phyloP scores from a whole-genome alignment of 2,113 vertebrate genomes.

The Vireo altiloquus region DNA sequence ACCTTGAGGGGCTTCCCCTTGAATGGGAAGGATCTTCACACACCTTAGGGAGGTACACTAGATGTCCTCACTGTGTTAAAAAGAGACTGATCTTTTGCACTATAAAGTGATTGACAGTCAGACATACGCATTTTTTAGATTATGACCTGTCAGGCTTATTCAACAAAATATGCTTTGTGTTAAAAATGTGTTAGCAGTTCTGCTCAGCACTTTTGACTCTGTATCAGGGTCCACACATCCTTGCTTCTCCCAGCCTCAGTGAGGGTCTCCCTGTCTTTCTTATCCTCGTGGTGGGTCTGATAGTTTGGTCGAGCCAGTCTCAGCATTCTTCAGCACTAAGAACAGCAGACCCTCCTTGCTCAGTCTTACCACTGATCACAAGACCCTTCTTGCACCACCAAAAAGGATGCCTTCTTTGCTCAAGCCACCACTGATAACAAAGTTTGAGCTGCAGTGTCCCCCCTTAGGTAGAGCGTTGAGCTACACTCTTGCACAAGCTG shows the following conservation, averaged over 20 bases:
- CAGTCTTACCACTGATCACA: neutral
- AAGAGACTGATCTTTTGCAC: neutral
- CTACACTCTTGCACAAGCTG: neutral
- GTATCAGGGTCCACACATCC: neutral
- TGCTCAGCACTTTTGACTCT: neutral
- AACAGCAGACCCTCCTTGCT: neutral
- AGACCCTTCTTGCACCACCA: too few relatives aligned
- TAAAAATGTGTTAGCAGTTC: neutral
- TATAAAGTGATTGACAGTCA: neutral
- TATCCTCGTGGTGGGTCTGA: neutral
- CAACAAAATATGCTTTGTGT: neutral
- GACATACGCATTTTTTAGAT: neutral
- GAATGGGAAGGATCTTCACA: neutral
- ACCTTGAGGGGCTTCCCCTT: neutral
- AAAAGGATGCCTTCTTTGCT: neutral
- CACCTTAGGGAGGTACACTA: neutral
- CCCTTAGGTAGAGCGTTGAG: rapidly evolving
- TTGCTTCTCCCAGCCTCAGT: neutral
- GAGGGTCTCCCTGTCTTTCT: neutral
- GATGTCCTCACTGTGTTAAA: neutral
- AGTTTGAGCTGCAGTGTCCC: neutral
- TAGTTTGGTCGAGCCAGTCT: neutral
- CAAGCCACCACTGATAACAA: neutral
- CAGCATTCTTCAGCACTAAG: neutral
- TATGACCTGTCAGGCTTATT: neutral